A percentile compares a stretch with the other conserved stretches of the same genome.
These are phyloP conservation scores for Athalia rosae DNA, from an alignment of 2,888 invertebrate species.

Conservation along the genomic window DNA sequence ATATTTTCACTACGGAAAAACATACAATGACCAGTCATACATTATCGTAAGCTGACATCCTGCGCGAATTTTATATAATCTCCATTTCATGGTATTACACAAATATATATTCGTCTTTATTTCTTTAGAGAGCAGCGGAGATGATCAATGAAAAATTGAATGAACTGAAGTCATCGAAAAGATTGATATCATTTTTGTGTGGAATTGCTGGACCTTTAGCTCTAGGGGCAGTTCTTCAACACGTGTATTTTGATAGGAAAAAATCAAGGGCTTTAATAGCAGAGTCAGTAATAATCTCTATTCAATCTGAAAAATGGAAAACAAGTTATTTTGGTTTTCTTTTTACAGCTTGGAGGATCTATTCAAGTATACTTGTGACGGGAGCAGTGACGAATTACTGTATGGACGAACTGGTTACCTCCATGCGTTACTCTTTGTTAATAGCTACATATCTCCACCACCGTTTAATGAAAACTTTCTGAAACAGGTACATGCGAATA, in stretches of 20 bases:
- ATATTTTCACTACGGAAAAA: conserved; percentile 76
- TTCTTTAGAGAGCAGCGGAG: conserved; percentile 72
- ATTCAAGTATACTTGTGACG: conserved; percentile 76
- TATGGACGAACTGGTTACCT: conserved; percentile 92
- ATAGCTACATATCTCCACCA: conserved; percentile 78
- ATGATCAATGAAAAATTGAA: conserved; percentile 72
- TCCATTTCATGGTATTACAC: not conserved
- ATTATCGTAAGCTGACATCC: conserved; percentile 56
- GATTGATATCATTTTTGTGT: conserved; percentile 80
- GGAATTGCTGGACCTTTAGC: conserved; percentile 83
- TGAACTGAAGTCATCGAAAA: conserved; percentile 70
- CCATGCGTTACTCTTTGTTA: conserved; percentile 85
- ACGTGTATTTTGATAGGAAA: conserved; percentile 76
- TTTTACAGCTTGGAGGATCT: conserved; percentile 77
- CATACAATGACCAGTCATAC: conserved; percentile 60
- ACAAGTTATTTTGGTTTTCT: not conserved
- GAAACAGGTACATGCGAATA: conserved; percentile 56
- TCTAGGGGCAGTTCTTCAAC: conserved; percentile 77
- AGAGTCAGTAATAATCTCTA: conserved; percentile 72
- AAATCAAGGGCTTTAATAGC: conserved; percentile 75
- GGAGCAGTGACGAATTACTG: conserved; percentile 83
- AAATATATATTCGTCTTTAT: conserved; percentile 24
- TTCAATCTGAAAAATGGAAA: conserved; percentile 10
- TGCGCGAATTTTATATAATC: conserved; percentile 9
- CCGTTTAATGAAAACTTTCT: conserved; percentile 76